Evolutionary conservation across 2,888 invertebrate genomes (phyloP).

Genomic region (Agrenia bidenticulata): DNA sequence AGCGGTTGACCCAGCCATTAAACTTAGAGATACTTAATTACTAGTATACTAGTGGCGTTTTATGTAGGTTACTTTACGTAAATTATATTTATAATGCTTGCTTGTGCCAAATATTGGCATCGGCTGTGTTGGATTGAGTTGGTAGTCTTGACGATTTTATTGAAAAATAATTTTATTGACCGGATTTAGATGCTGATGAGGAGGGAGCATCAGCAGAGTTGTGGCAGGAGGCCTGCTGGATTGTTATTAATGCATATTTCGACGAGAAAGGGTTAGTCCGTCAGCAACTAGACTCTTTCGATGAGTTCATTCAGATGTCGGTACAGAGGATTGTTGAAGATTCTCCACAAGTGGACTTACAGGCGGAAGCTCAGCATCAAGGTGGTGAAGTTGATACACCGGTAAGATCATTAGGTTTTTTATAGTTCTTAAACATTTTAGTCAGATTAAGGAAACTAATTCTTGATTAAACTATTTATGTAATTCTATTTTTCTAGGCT

Average conservation of each 20-base stretch:
- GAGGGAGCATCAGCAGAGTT: slow-evolving; percentile 97
- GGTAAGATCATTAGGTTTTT: slow-evolving; percentile 56
- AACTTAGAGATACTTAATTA: no score
- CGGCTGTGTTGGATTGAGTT: no score
- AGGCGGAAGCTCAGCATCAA: slow-evolving; percentile 94
- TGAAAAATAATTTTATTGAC: not conserved
- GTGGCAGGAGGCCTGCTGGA: slow-evolving; percentile 99
- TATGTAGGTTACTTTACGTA: no score
- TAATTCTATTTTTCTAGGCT: slow-evolving; percentile 61
- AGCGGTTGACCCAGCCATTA: no score
- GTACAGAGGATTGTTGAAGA: slow-evolving; percentile 99
- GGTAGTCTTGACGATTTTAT: no score
- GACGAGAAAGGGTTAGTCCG: slow-evolving; percentile 99
- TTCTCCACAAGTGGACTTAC: slow-evolving; percentile 94
- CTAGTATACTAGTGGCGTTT: no score
- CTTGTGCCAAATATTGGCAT: no score
- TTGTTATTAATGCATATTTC: slow-evolving; percentile 99
- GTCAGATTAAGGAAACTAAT: not conserved
- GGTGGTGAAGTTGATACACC: slow-evolving; percentile 89
- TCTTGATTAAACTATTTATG: slow-evolving; percentile 1
- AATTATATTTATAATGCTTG: no score
- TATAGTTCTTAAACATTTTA: not conserved
- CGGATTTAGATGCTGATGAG: slow-evolving; percentile 75
- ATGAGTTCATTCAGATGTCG: slow-evolving; percentile 99
- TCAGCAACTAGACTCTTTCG: slow-evolving; percentile 98